Evolutionary conservation across 1,140 invertebrate species (phyloP).

Genomic region (Parasteatoda tepidariorum): DNA sequence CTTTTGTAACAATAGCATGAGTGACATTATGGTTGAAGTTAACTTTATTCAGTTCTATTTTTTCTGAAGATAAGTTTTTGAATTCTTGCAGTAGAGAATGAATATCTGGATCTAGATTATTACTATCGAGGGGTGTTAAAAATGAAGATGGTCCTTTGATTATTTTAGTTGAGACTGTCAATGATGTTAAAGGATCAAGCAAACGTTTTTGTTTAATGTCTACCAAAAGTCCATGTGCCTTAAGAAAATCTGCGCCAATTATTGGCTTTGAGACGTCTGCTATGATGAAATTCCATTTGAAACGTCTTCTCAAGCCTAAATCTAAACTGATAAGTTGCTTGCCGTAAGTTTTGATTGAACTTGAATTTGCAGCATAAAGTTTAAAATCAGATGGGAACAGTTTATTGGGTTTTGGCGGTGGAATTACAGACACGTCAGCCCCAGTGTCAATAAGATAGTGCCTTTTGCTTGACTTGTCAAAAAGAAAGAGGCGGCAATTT

Average conservation of each 20-base stretch:
- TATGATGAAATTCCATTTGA: slow-evolving; percentile 48
- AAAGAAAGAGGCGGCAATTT: background rate
- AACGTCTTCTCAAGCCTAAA: background rate
- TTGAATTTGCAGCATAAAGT: too few species aligned
- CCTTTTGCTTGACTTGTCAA: background rate
- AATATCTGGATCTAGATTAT: background rate
- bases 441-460: too few species aligned
- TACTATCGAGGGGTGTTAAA: background rate
- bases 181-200: too few species aligned
- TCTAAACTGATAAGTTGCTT: background rate
- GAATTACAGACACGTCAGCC: background rate
- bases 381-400: background rate
- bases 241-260: slow-evolving; percentile 55
- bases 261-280: slow-evolving; percentile 36
- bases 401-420: too few species aligned
- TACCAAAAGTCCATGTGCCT: slow-evolving; percentile 5
- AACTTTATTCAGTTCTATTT: background rate
- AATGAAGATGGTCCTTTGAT: background rate
- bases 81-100: background rate
- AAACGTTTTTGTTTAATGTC: too few species aligned
- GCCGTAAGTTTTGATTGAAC: slow-evolving; percentile 43
- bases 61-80: background rate
- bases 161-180: too few species aligned
- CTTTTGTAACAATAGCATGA: background rate
- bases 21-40: background rate